A percentile compares a stretch with the other conserved stretches of the same genome.
Conservation (phyloP, 2,113 vertebrate species). For the Hippolais icterina region DNA sequence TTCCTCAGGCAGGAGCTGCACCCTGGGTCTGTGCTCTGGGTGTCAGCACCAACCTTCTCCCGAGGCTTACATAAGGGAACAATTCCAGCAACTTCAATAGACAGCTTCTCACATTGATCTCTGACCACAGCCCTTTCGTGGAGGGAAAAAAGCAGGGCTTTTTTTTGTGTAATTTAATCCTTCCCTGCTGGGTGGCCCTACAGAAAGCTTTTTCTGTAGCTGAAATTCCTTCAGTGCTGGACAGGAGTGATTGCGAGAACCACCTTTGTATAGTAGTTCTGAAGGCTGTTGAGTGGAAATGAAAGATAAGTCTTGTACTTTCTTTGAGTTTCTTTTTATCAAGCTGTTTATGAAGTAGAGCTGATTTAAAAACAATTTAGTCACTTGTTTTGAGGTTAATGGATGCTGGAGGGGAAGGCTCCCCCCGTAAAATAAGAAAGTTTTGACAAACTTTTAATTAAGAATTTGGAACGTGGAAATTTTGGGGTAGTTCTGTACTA, state of each 20-base stretch:
- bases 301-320: conserved; percentile 31
- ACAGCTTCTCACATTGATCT: not conserved
- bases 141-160: not conserved
- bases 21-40: rapidly evolving
- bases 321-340: conserved; percentile 27
- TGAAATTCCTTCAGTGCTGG: not conserved
- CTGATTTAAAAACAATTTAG: conserved; percentile 20
- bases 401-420: not conserved
- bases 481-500: not conserved
- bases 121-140: not conserved
- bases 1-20: not conserved
- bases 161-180: conserved; percentile 21
- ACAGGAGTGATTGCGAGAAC: not conserved
- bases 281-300: conserved; percentile 14
- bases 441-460: conserved; percentile 45
- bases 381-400: conserved; percentile 21
- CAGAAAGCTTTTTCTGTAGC: not conserved
- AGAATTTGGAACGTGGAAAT: not conserved
- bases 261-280: not conserved
- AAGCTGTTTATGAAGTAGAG: conserved; percentile 6
- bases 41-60: not conserved
- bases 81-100: not conserved
- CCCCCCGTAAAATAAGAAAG: not conserved
- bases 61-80: not conserved
- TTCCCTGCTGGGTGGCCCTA: conserved; percentile 35